Evolutionary conservation across 2,797 vertebrate genomes (phyloP), one percentile per base, ranked within the genome.

Genomic region (Glyptemys insculpta): DNA sequence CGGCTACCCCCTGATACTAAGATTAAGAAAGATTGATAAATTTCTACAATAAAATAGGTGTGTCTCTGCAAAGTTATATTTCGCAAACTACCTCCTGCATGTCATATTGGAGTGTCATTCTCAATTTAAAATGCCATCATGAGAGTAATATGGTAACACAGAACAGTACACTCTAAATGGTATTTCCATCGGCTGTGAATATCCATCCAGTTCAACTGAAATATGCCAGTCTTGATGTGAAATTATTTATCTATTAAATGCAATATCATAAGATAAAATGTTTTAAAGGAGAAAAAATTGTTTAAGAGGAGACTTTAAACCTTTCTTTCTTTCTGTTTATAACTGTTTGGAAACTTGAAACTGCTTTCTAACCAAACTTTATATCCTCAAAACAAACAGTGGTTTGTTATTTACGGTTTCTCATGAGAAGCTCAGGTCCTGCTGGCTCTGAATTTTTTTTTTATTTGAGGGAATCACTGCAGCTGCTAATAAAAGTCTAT

Each of bases 381-480:
- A 18, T 56, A 92, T 88, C 25, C 68, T 88, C 83, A 49, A 47
- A 92, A 76, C 76, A 65, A 92, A 37, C 41, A 83, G 8, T 6
- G 9, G 6, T 2, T 49, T 21, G n/a, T 86, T 96, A 78, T 91
- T 92, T 93, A 41, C 80, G 41, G 34, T 59, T 90, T 68, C 87
- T 94, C 87, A 83, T 91, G 92, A 90, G 62, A 92, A 74, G n/a
- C 47, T 86, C 47, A 90, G 54, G 8, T 27, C 49, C 37, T 82
- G 89, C 81, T 90, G 82, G 47, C 74, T 79, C 90, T 82, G 54
- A 92, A 95, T 94, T 96, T 83, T 92, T 92, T 83, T 88, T 94
- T 93, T 92, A 0, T 12, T 88, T 79, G 81, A 85, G 82, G 0
- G 25, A 82, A 87, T 93, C 59, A 83, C 16, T 83, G n/a, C 3